Conservation (phyloP, 2,113 vertebrate species). For the Chaetodon auriga region DNA sequence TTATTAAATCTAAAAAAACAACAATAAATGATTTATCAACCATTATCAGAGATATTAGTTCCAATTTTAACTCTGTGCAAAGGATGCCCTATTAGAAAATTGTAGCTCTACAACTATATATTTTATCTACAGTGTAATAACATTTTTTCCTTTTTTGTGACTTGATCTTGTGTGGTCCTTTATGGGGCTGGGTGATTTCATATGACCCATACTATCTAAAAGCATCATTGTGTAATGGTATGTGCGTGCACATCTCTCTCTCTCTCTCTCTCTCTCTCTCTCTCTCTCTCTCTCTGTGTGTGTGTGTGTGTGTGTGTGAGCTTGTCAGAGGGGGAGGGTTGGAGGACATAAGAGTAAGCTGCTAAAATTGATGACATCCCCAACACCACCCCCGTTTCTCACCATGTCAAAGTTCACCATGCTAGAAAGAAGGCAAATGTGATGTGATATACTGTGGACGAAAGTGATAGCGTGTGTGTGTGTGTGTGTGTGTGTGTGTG, state of each 20-base stretch:
- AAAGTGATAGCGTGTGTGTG: slow-evolving; percentile 54
- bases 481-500: slow-evolving; percentile 38
- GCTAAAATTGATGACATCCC: slow-evolving; percentile 75
- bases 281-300: no score
- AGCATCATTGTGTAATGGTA: background rate
- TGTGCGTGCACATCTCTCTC: no score
- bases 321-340: background rate
- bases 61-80: no score
- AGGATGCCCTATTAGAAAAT: no score
- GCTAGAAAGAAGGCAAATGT: slow-evolving; percentile 59
- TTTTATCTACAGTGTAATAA: no score
- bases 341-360: slow-evolving; percentile 40
- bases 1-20: background rate
- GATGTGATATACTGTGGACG: slow-evolving; percentile 54
- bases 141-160: no score
- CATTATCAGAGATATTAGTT: no score
- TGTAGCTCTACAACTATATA: no score
- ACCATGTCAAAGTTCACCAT: slow-evolving; percentile 73
- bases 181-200: background rate
- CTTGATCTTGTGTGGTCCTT: background rate
- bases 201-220: slow-evolving; percentile 2
- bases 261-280: no score
- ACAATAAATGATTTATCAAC: background rate
- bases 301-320: background rate
- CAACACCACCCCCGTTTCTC: slow-evolving; percentile 44